Evolutionary conservation across 2,113 vertebrate genomes (phyloP), one percentile per base, ranked within the genome.

Genomic region (Tenrec ecaudatus): DNA sequence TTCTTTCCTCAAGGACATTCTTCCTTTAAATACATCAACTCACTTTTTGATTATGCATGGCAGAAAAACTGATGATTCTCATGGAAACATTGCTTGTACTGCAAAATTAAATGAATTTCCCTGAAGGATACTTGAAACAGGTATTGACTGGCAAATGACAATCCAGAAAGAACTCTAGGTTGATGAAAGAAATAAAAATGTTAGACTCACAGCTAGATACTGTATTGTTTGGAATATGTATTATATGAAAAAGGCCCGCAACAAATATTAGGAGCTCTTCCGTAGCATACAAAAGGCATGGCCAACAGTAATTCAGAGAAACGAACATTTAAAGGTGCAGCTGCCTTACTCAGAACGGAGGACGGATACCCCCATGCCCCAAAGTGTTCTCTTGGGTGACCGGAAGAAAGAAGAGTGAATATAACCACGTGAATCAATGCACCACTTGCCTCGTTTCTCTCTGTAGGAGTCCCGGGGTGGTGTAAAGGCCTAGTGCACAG

Each of bases 41-140:
- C 64, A 77, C 43, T 88, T 7, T 6, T 89, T 71, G 86, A 38
- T 60, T 78, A 57, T 68, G 9, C 29, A 1, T 58, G 22, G 6
- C 47, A 89, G 53, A 94, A 93, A 53, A 88, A 91, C 77, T 84
- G 77, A 92, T 94, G 83, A 66, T 92, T 85, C 66, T 71, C 58
- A 82, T 60, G 58, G 86, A 86, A 95, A 81, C 19, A 80, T 88
- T 76, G n/a, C 33, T 80, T 94, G 3, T 80, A 40, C 38, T 82
- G 66, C 23, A 94, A 95, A 94, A 73, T 40, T 89, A 95, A 95
- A 89, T 93, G 64, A 88, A 57, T 88, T 90, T 23, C 19, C 47
- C 86, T 90, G 88, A 88, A 88, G 25, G 88, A 93, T 88, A n/a
- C 19, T 76, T 90, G 66, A 95, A 88, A 86, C 84, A 76, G 86